Percentiles rank a stretch among this genome's conserved stretches.
phyloP scores from a whole-genome alignment of 2,113 vertebrate genomes.

The Crocuta crocuta region DNA sequence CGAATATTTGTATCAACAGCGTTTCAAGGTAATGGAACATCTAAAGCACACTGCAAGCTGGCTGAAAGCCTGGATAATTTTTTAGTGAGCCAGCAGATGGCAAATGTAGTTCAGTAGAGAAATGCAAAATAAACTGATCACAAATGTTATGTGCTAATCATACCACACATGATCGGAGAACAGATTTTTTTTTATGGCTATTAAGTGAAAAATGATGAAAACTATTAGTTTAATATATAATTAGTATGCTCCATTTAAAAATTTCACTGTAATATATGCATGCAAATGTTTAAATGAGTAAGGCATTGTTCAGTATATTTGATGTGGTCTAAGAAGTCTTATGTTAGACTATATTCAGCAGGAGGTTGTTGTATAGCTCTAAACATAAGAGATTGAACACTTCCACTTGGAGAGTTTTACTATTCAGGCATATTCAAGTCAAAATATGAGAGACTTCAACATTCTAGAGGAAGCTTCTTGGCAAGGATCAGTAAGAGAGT shows the following conservation, averaged over 20 bases:
- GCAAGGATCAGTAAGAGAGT: not conserved
- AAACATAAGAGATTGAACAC: not conserved
- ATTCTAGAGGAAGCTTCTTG: not conserved
- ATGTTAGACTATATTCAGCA: not conserved
- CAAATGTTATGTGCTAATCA: not conserved
- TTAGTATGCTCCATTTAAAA: not conserved
- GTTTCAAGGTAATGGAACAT: not conserved
- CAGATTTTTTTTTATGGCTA: not conserved
- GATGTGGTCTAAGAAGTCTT: not conserved
- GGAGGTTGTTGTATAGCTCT: not conserved
- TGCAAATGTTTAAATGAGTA: not conserved
- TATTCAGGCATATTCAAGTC: not conserved
- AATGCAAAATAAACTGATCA: not conserved
- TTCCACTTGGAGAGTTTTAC: not conserved
- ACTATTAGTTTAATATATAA: not conserved
- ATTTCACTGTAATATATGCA: not conserved
- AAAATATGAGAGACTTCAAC: not conserved
- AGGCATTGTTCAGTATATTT: not conserved
- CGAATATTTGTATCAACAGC: not conserved
- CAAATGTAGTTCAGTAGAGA: conserved; percentile 26
- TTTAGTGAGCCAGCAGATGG: conserved; percentile 39
- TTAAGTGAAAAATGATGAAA: conserved; percentile 34
- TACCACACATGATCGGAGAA: not conserved
- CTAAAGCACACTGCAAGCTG: not conserved
- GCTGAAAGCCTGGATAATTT: not conserved